These are phyloP conservation scores for Drosophila helvetica DNA, from an alignment of 2,888 invertebrate species.

Conservation along the genomic window DNA sequence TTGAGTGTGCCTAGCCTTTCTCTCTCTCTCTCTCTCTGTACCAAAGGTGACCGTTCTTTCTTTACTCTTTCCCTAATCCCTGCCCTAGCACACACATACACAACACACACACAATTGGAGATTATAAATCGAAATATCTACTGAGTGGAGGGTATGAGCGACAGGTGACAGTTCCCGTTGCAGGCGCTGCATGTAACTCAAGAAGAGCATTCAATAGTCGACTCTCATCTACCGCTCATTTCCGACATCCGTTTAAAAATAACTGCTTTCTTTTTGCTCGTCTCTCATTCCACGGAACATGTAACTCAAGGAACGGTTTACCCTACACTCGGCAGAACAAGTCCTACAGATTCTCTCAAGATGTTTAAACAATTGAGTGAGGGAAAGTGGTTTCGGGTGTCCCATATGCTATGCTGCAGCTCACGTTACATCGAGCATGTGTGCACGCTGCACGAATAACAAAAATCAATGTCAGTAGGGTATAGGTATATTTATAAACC, in stretches of 20 bases:
- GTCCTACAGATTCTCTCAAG: neutral
- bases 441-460: neutral
- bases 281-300: conserved; percentile 23
- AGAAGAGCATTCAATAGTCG: conserved; percentile 29
- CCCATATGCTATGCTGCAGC: conserved; percentile 17
- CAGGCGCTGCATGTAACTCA: conserved; percentile 17
- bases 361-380: conserved; percentile 31
- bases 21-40: neutral
- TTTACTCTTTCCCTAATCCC: neutral
- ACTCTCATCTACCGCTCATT: conserved; percentile 10
- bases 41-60: conserved; percentile 23
- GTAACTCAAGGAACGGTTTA: conserved; percentile 7
- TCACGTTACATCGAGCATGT: conserved; percentile 28
- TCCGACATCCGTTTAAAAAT: conserved; percentile 53
- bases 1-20: conserved; percentile 8
- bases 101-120: conserved; percentile 2
- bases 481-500: conserved; percentile 38
- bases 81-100: too few relatives aligned
- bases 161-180: neutral
- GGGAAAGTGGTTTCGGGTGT: conserved; percentile 33
- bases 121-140: conserved; percentile 23
- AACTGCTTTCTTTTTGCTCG: conserved; percentile 54
- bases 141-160: neutral
- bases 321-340: conserved; percentile 19
- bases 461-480: conserved; percentile 1